phyloP scores from a whole-genome alignment of 2,113 vertebrate genomes.

The Brachypodius melanocephalos region DNA sequence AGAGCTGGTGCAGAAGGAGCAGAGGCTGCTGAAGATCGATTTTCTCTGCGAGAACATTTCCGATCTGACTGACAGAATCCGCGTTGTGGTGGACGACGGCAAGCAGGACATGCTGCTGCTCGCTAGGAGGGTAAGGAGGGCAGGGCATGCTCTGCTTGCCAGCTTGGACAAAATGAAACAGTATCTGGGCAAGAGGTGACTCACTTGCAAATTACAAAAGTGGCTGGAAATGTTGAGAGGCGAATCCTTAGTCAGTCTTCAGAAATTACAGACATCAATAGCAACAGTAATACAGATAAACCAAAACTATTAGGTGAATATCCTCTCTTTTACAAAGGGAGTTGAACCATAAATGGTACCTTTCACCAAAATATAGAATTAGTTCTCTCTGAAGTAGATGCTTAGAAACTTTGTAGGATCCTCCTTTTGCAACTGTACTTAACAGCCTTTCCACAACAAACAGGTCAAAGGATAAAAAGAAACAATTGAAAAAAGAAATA shows the following conservation, averaged over 20 bases:
- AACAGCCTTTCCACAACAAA: not conserved
- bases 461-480: not conserved
- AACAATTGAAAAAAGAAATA: not conserved
- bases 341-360: not conserved
- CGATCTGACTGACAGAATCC: constrained; percentile 71
- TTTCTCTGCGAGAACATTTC: constrained; percentile 83
- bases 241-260: not conserved
- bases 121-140: constrained; percentile 80
- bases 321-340: not conserved
- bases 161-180: not conserved
- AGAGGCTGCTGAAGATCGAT: constrained; percentile 82
- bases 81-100: constrained; percentile 60
- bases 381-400: not conserved
- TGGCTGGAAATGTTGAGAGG: not conserved
- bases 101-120: constrained; percentile 76
- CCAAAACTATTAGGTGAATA: not conserved
- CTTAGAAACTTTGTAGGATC: not conserved
- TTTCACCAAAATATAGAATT: not conserved
- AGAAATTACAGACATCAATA: not conserved
- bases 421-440: not conserved
- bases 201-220: constrained; percentile 10
- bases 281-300: fast-evolving
- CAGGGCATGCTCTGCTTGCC: not conserved
- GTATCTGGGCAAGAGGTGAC: not conserved
- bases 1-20: constrained; percentile 80